phyloP scores from a whole-genome alignment of 2,113 vertebrate genomes.

The Bostrychus sinensis region DNA sequence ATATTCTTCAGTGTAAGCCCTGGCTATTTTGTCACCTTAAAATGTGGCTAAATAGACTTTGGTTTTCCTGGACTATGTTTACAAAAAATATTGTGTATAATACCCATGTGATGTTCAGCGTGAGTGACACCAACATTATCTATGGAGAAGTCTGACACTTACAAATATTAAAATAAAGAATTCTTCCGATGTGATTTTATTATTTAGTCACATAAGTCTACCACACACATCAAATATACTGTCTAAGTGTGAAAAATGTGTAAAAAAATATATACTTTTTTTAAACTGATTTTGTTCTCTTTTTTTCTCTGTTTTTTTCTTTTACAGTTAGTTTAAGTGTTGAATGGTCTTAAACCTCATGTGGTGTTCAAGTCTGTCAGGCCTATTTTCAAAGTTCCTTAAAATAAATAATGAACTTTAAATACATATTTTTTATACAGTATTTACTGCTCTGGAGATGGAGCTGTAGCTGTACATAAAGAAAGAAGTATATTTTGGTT shows the following conservation, averaged over 20 bases:
- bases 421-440: too few relatives aligned
- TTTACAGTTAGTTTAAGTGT: too few relatives aligned
- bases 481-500: too few relatives aligned
- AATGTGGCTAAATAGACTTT: slow-evolving; percentile 58
- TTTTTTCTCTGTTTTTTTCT: too few relatives aligned
- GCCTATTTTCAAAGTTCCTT: neutral
- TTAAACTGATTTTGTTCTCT: too few relatives aligned
- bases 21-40: slow-evolving; percentile 57
- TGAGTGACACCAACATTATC: slow-evolving; percentile 73
- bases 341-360: too few relatives aligned
- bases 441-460: too few relatives aligned
- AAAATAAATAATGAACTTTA: too few relatives aligned
- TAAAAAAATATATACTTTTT: too few relatives aligned
- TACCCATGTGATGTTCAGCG: slow-evolving; percentile 77
- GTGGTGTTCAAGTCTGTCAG: too few relatives aligned
- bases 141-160: slow-evolving; percentile 74
- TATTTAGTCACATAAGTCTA: neutral
- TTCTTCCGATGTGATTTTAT: slow-evolving; percentile 23
- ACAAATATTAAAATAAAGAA: slow-evolving; percentile 80
- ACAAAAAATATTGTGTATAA: slow-evolving; percentile 76
- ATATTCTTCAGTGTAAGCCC: slow-evolving; percentile 70
- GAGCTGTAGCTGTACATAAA: too few relatives aligned
- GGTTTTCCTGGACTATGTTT: slow-evolving; percentile 77
- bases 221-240: too few relatives aligned
- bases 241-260: neutral